Evolutionary conservation across 2,113 vertebrate species (phyloP).

Genomic region (Siniperca knerii): DNA sequence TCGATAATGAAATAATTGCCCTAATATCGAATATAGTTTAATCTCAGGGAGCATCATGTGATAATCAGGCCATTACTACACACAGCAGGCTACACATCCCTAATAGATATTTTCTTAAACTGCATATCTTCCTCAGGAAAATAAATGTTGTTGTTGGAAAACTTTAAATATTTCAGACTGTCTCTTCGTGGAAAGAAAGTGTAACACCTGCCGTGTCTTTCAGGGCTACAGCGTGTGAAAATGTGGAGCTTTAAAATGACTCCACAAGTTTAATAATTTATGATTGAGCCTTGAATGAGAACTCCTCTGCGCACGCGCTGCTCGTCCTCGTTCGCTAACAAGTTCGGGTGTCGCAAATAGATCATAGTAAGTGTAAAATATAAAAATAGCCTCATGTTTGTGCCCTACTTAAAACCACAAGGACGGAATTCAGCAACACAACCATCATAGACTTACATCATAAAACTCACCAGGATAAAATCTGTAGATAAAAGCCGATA

Average conservation of each 20-base stretch:
- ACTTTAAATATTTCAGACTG: not conserved
- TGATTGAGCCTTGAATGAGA: conserved; percentile 21
- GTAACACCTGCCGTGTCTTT: not conserved
- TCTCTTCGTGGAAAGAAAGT: not conserved
- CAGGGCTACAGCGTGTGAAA: conserved; percentile 7
- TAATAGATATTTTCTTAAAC: not conserved
- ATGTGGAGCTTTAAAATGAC: conserved; percentile 32
- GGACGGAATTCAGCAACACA: not conserved
- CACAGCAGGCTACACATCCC: not conserved
- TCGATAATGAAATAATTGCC: not conserved
- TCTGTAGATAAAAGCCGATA: not conserved
- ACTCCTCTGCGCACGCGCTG: conserved; percentile 40
- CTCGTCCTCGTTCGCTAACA: conserved; percentile 45
- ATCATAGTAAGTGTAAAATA: not conserved
- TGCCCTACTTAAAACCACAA: not conserved
- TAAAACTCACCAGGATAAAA: not conserved
- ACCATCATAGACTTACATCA: conserved; percentile 2
- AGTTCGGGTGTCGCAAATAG: conserved; percentile 37
- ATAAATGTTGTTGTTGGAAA: not conserved
- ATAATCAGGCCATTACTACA: not conserved
- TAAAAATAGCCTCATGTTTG: fast-evolving
- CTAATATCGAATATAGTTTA: not conserved
- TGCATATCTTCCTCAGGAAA: not conserved
- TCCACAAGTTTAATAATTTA: conserved; percentile 52
- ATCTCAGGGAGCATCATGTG: too few species aligned